Conservation (phyloP, 2,888 invertebrate species). For the Drosophila hamatofila region DNA sequence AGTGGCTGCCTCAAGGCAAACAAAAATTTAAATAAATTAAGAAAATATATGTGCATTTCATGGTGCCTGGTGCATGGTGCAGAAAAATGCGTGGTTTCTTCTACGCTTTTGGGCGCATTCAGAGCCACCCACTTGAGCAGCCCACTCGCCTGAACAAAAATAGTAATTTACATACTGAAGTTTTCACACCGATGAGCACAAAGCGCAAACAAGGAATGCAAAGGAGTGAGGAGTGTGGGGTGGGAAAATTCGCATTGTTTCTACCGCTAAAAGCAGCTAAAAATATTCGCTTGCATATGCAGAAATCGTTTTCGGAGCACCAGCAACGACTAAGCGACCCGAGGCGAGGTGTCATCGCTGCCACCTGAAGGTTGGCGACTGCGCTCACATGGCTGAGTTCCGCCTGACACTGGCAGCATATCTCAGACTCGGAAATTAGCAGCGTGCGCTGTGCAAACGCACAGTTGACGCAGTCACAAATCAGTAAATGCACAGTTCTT, state of each 20-base stretch:
- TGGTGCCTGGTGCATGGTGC: conserved; percentile 3
- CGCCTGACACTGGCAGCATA: conserved; percentile 12
- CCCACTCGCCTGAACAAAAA: conserved; percentile 46
- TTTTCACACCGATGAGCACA: conserved; percentile 68
- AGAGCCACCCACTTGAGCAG: conserved; percentile 10
- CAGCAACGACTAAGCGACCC: conserved; percentile 3
- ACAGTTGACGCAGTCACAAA: conserved; percentile 35
- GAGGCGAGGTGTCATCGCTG: conserved; percentile 20
- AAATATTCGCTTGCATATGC: conserved; percentile 69
- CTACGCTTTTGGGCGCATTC: conserved; percentile 9
- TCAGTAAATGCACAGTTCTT: conserved; percentile 18
- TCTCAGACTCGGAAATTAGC: conserved; percentile 51
- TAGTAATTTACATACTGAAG: conserved; percentile 73
- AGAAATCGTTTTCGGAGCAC: conserved; percentile 39
- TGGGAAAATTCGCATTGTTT: conserved; percentile 15
- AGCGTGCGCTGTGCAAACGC: conserved; percentile 29
- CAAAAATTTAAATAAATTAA: conserved; percentile 51
- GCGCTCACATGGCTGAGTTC: conserved; percentile 47
- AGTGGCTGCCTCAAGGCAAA: conserved; percentile 4
- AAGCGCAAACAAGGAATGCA: conserved; percentile 51
- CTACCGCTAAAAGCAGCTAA: conserved; percentile 38
- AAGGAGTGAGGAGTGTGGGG: conserved; percentile 12
- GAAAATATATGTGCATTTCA: conserved; percentile 43
- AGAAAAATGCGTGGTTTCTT: conserved; percentile 3
- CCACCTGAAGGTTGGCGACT: conserved; percentile 29